Percentiles rank a stretch among this genome's conserved stretches.
These are phyloP conservation scores for Lerema accius DNA, from an alignment of 1,140 invertebrate species.

Conservation along the genomic window DNA sequence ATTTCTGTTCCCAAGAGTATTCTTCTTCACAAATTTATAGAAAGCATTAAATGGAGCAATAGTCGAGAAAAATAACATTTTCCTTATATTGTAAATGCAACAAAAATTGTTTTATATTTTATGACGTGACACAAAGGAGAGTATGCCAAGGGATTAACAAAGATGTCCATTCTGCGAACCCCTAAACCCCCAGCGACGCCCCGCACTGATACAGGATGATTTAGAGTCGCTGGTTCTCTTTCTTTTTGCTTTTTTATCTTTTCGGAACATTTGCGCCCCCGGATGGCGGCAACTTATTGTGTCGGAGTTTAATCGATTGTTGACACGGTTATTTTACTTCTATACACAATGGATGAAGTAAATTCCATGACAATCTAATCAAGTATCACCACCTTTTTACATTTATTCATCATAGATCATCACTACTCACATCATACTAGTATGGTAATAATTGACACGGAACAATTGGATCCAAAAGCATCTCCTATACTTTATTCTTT, in stretches of 20 bases:
- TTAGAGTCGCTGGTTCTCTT: slow-evolving; percentile 44
- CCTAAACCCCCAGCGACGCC: slow-evolving; percentile 23
- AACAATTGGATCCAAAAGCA: too few species aligned
- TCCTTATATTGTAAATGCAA: not conserved
- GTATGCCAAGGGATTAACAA: slow-evolving; percentile 1
- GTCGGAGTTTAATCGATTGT: slow-evolving; percentile 42
- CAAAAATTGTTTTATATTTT: not conserved
- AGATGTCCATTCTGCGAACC: slow-evolving; percentile 16
- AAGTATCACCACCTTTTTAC: too few species aligned
- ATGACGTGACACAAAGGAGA: not conserved
- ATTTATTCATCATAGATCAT: too few species aligned
- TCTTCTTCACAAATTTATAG: too few species aligned
- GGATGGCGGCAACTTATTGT: slow-evolving; percentile 42
- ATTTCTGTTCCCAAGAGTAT: too few species aligned
- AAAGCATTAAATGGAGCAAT: too few species aligned
- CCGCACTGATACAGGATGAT: slow-evolving; percentile 49
- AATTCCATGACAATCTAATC: too few species aligned
- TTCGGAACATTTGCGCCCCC: slow-evolving; percentile 52
- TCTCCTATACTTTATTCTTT: too few species aligned
- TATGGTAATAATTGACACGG: too few species aligned
- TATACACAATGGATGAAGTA: not conserved
- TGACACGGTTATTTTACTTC: slow-evolving; percentile 20
- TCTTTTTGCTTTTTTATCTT: slow-evolving; percentile 56
- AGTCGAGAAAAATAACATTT: too few species aligned
- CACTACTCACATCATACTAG: too few species aligned